Evolutionary conservation across 2,888 invertebrate species (phyloP).

Genomic region (Phaedon cochleariae): DNA sequence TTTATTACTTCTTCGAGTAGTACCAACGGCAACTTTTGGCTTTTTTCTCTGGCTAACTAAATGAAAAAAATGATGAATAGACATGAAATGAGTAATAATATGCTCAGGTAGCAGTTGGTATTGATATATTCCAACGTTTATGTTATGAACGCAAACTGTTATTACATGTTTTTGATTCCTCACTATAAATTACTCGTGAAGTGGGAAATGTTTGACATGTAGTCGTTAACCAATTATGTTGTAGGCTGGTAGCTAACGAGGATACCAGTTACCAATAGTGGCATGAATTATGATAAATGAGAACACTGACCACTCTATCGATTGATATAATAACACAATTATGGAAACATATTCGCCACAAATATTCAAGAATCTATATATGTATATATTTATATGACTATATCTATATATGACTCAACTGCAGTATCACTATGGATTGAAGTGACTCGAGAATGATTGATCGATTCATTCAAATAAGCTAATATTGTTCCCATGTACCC

Average conservation of each 20-base stretch:
- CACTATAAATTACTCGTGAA: constrained; percentile 44
- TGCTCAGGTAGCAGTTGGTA: constrained; percentile 51
- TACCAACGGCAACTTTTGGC: constrained; percentile 18
- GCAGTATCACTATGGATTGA: neutral
- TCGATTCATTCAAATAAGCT: neutral
- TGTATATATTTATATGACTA: too few relatives aligned
- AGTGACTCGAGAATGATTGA: neutral
- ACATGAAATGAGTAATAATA: constrained; percentile 52
- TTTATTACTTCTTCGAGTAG: constrained; percentile 18
- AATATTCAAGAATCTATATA: too few relatives aligned
- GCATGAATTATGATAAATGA: constrained; percentile 21
- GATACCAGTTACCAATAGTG: constrained; percentile 28
- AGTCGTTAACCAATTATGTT: constrained; percentile 51
- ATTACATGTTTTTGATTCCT: constrained; percentile 50
- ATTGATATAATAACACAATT: too few relatives aligned
- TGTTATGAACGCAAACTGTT: constrained; percentile 46
- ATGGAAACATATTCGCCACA: too few relatives aligned
- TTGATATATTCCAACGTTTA: constrained; percentile 52
- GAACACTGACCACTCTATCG: constrained; percentile 2
- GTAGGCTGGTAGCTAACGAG: constrained; percentile 33
- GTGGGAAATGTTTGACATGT: constrained; percentile 48
- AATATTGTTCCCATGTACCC: neutral
- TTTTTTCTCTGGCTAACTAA: constrained; percentile 39
- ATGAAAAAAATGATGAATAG: constrained; percentile 53
- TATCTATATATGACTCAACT: too few relatives aligned